Evolutionary conservation across 1,140 invertebrate species (phyloP).

Genomic region (Sitobion miscanthi): DNA sequence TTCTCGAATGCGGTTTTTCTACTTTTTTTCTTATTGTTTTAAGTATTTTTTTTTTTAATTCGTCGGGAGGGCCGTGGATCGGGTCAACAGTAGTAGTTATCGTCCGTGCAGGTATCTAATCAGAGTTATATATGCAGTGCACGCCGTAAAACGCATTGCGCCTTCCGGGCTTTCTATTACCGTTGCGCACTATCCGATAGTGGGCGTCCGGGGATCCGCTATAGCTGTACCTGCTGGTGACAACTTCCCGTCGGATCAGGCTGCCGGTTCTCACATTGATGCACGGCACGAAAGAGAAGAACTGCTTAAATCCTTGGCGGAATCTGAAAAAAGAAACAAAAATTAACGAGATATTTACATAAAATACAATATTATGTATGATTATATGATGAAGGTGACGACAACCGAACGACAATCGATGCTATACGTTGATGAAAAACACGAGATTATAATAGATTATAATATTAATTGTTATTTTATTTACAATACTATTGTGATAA

Average conservation of each 20-base stretch:
- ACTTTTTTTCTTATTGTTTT: too few species aligned
- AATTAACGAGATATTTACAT: background rate
- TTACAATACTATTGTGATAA: background rate
- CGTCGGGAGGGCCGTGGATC: background rate
- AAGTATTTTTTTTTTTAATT: background rate
- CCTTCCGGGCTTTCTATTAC: constrained; percentile 62
- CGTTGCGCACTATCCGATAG: constrained; percentile 74
- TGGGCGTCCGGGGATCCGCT: constrained; percentile 74
- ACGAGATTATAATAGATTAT: background rate
- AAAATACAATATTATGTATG: background rate
- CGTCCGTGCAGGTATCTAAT: background rate
- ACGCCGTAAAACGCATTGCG: background rate
- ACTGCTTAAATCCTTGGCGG: constrained; percentile 84
- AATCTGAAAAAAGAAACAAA: constrained; percentile 70
- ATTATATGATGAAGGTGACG: too few species aligned
- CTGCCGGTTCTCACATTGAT: constrained; percentile 72
- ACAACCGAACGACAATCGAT: background rate
- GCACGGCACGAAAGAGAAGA: constrained; percentile 82
- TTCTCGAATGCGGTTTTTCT: too few species aligned
- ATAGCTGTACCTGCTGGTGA: constrained; percentile 72
- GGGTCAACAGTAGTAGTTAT: background rate
- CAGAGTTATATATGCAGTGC: background rate
- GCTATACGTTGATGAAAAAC: background rate
- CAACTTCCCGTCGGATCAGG: constrained; percentile 70
- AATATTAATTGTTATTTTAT: background rate